Base-by-base conservation (phyloP, 2,888 invertebrate species). In the Cordilura impudica region DNA sequence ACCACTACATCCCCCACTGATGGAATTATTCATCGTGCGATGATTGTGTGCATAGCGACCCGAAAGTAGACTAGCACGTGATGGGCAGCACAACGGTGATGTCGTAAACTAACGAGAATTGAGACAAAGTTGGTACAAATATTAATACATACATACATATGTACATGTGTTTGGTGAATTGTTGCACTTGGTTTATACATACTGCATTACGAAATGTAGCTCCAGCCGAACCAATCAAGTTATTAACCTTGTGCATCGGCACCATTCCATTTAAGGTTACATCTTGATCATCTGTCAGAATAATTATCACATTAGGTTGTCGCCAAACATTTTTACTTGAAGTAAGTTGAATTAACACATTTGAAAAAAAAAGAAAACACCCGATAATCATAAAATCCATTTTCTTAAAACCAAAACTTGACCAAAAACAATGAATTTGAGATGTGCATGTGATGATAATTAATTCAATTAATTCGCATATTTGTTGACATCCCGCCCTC, bases 211-310 rank as follows among this genome's bases (percentile, higher is more conserved):
- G 89, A 87, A 95, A 95, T 2, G 93, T 93, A 23, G 92, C 91
- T 21, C 96, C 96, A 82, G 92, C 88, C 65, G 91, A 90, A 12
- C 91, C 93, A 79, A 96, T 91, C 76, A 94, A 90, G 78, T 91
- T 90, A 71, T 90, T 88, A 1, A 94, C 94, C 85, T 92, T 92
- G 84, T 89, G 89, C 93, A 96, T 92, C 5, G 95, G 94, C 21
- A 88, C 91, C 93, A 96, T 92, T 61, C 96, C 94, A 87, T 94
- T 93, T 58, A 97, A 89, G n/a, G 92, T 90, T 2, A 93, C 90
- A 91, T 97, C 97, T 89, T 97, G 96, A 90, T 97, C 97, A 88
- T 97, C 97, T 0, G 95, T 95, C 63, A 97, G 85, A 82, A 97
- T 91, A 43, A 97, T 86, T 53, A 97, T 91, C 86, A 97, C 93